Evolutionary conservation across 2,113 vertebrate species (phyloP).

Genomic region (Silurus glanis): DNA sequence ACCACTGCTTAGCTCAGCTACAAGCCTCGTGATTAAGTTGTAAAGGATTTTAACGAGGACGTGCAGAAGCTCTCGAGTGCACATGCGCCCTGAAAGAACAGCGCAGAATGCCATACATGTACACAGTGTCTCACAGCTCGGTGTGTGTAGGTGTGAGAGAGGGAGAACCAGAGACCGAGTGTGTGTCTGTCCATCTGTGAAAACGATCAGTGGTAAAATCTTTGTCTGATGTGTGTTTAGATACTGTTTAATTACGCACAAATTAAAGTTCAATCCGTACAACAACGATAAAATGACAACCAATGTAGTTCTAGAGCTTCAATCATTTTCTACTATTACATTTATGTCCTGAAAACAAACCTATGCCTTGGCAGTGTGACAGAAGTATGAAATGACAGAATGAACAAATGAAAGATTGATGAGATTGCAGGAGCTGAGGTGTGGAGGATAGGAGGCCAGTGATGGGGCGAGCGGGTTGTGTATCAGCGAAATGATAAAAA

Average conservation of each 20-base stretch:
- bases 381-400: conserved; percentile 11
- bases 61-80: background rate
- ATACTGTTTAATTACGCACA: background rate
- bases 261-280: background rate
- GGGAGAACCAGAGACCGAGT: background rate
- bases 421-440: conserved; percentile 22
- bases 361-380: background rate
- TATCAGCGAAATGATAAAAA: conserved; percentile 49
- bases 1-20: conserved; percentile 6
- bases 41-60: conserved; percentile 21
- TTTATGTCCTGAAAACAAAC: background rate
- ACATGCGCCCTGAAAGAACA: background rate
- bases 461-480: background rate
- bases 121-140: background rate
- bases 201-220: background rate
- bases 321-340: background rate
- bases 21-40: conserved; percentile 8
- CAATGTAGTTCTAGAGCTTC: background rate
- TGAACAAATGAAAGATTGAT: conserved; percentile 29
- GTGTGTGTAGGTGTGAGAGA: background rate
- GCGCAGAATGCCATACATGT: background rate
- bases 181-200: conserved; percentile 15
- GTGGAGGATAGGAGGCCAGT: background rate
- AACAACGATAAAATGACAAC: background rate
- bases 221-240: background rate